These are phyloP conservation scores for Eidolon helvum DNA, from an alignment of 2,113 vertebrate species.

Conservation along the genomic window DNA sequence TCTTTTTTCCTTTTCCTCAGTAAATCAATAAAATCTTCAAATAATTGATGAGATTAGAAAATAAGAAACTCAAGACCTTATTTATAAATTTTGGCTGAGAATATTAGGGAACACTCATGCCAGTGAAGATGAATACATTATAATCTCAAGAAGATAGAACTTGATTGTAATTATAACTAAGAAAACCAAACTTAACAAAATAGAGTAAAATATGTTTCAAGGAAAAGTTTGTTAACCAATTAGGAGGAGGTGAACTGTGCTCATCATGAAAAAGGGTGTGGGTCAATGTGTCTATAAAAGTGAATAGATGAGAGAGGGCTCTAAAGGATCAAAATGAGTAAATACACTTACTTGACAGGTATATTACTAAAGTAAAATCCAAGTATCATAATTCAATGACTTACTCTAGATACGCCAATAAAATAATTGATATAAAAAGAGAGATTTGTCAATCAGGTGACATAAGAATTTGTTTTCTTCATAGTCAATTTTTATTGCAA, in stretches of 20 bases:
- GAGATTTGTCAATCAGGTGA: background rate
- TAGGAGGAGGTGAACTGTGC: background rate
- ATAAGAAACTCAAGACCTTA: background rate
- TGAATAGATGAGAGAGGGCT: background rate
- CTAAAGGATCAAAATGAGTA: background rate
- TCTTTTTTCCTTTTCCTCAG: background rate
- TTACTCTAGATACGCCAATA: background rate
- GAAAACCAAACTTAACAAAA: background rate
- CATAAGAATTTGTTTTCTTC: background rate
- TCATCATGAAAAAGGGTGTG: background rate
- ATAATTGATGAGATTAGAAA: background rate
- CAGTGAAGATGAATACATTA: background rate
- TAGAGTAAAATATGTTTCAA: background rate
- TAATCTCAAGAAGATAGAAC: background rate
- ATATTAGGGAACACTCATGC: background rate
- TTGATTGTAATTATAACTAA: background rate
- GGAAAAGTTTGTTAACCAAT: background rate
- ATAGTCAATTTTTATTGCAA: background rate
- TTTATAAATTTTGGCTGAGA: background rate
- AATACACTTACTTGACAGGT: background rate
- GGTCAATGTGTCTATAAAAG: background rate
- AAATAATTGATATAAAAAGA: background rate
- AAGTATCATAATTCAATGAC: background rate
- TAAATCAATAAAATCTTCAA: background rate
- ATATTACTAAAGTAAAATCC: background rate